Evolutionary conservation across 2,888 invertebrate genomes (phyloP), one percentile per base, ranked within the genome.

Genomic region (Nebria brevicollis): DNA sequence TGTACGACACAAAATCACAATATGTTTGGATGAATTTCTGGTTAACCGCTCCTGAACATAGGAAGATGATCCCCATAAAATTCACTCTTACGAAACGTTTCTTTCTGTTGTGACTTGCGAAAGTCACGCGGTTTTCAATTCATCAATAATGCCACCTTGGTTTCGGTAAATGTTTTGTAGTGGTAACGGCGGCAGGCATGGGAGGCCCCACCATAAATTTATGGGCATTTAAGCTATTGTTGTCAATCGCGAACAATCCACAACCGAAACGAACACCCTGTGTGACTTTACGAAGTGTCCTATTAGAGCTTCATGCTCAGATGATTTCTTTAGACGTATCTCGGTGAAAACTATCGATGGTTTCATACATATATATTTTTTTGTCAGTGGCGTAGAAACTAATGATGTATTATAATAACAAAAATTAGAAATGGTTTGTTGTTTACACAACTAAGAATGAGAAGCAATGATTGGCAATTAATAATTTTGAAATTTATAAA

Each of bases 51-150:
- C 8, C 54, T 54, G 54, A 54, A 54, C 54, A 54, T 2, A 54
- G 54, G 54, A 54, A 54, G 54, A 54, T 8, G 7, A 25, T 26
- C 42, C 26, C 76, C 42, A 77, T 77, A 77, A 77, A 72, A 77
- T 72, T 13, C 13, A 8, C 54, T 54, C 11, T 54, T 54, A 54
- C 8, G 13, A 54, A 54, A 54, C 54, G 54, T 11, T 54, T 54
- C 72, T 77, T 77, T 72, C 64, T 78, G 74, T 78, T 78, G 78
- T 78, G 78, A 78, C 78, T 34, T 68, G 64, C 34, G 10, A 78
- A 78, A 74, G 77, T 77, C 77, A 77, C 72, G 72, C 68, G 72
- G 65, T 64, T 54, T 54, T 54, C 77, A 70, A 70, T 77, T 72
- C 72, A 72, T 77, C 77, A 77, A 54, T 54, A 54, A 54, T 54